These are phyloP conservation scores for Alcis repandata DNA, from an alignment of 2,888 invertebrate species.

Conservation along the genomic window DNA sequence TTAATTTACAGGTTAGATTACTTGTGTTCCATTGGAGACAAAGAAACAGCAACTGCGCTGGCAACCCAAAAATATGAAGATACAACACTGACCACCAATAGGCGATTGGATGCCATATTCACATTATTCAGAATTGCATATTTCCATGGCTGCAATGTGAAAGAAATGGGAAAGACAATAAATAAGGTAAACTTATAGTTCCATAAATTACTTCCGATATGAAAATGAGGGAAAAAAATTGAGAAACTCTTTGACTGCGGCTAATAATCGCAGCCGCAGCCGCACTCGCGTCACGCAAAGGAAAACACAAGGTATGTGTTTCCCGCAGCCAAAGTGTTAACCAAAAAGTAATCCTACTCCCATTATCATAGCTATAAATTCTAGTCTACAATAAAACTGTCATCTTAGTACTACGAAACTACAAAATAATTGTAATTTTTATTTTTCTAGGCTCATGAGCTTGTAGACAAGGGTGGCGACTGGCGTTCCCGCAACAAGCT, in stretches of 20 bases:
- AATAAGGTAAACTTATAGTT: slow-evolving; percentile 75
- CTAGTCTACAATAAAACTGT: too few relatives aligned
- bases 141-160: slow-evolving; percentile 87
- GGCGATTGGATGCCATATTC: slow-evolving; percentile 85
- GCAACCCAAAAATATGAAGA: slow-evolving; percentile 86
- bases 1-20: slow-evolving; percentile 80
- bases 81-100: slow-evolving; percentile 84
- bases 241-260: background rate
- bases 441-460: slow-evolving; percentile 79
- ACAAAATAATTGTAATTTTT: background rate
- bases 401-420: too few relatives aligned
- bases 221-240: too few relatives aligned
- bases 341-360: too few relatives aligned
- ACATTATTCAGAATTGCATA: slow-evolving; percentile 86
- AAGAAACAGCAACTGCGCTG: slow-evolving; percentile 80
- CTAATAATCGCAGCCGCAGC: too few relatives aligned
- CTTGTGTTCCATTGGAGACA: slow-evolving; percentile 85
- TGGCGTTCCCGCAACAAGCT: slow-evolving; percentile 99
- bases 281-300: too few relatives aligned
- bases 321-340: too few relatives aligned
- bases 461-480: slow-evolving; percentile 99
- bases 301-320: too few relatives aligned
- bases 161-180: slow-evolving; percentile 86
- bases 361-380: too few relatives aligned
- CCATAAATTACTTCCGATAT: too few relatives aligned